phyloP scores from a whole-genome alignment of 2,888 invertebrate species.

The Archaeoteleia sp. region DNA sequence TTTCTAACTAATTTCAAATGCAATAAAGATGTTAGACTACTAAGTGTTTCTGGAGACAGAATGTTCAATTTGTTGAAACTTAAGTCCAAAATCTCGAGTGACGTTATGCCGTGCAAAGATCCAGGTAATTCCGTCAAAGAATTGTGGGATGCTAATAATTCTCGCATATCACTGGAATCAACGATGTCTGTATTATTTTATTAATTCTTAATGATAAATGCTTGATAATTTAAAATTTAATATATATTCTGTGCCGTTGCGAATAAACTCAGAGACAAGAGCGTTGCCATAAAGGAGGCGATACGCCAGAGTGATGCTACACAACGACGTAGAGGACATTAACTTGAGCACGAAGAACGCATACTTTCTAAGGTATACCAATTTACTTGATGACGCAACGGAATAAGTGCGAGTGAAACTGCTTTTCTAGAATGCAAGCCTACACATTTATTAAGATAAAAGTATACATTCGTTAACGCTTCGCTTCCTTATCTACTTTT shows the following conservation, averaged over 20 bases:
- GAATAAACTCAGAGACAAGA: slow-evolving; percentile 6
- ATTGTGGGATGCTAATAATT: slow-evolving; percentile 87
- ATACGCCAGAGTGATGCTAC: slow-evolving; percentile 60
- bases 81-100: slow-evolving; percentile 84
- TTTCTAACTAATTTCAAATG: slow-evolving; percentile 86
- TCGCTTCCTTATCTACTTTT: slow-evolving; percentile 14
- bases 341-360: slow-evolving; percentile 56
- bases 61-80: slow-evolving; percentile 85
- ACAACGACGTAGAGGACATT: slow-evolving; percentile 59
- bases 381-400: slow-evolving; percentile 67
- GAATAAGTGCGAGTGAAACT: slow-evolving; percentile 65
- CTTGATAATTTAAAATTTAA: too few relatives aligned
- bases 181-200: slow-evolving; percentile 12
- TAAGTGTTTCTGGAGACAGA: slow-evolving; percentile 82
- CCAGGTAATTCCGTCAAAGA: slow-evolving; percentile 83
- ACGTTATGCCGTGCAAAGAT: slow-evolving; percentile 81
- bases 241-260: too few relatives aligned
- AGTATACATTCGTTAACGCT: slow-evolving; percentile 15
- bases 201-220: too few relatives aligned
- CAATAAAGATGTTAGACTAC: slow-evolving; percentile 81
- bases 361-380: slow-evolving; percentile 68
- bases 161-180: slow-evolving; percentile 81
- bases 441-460: neutral
- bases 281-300: slow-evolving; percentile 30
- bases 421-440: slow-evolving; percentile 55